Conservation (phyloP, 2,888 invertebrate species). For the Drosophila tripunctata region DNA sequence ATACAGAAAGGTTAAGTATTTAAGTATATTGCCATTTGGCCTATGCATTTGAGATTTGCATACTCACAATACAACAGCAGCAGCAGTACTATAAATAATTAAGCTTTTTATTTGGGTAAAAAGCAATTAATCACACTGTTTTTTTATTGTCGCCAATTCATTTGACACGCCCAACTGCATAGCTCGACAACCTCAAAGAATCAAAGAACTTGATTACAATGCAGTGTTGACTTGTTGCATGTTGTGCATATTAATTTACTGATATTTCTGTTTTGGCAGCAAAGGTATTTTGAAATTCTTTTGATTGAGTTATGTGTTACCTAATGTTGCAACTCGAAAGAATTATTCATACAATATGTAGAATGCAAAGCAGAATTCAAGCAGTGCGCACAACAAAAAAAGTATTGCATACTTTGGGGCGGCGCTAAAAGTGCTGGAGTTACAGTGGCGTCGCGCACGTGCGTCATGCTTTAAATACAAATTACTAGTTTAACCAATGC, state of each 20-base stretch:
- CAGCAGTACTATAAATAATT: slow-evolving; percentile 8
- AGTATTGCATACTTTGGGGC: slow-evolving; percentile 36
- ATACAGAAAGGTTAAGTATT: slow-evolving; percentile 41
- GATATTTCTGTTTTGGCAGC: not conserved
- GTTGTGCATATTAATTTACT: slow-evolving; percentile 33
- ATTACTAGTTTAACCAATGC: slow-evolving; percentile 30
- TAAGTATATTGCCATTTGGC: slow-evolving; percentile 17
- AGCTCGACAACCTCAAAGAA: slow-evolving; percentile 5
- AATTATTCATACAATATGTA: not conserved
- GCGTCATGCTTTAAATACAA: not conserved
- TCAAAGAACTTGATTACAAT: slow-evolving; percentile 20
- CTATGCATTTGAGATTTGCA: slow-evolving; percentile 28
- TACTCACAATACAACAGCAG: too few species aligned
- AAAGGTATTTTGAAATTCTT: not conserved
- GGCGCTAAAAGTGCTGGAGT: rapidly evolving
- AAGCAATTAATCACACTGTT: slow-evolving; percentile 39
- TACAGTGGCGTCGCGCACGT: slow-evolving; percentile 16
- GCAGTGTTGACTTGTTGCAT: not conserved
- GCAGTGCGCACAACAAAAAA: too few species aligned
- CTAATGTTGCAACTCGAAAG: not conserved
- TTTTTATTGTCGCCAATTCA: slow-evolving; percentile 43
- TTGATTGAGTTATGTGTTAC: not conserved
- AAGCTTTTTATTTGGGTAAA: slow-evolving; percentile 10
- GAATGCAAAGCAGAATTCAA: not conserved
- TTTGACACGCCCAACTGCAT: slow-evolving; percentile 18